Evolutionary conservation across 2,888 invertebrate genomes (phyloP).

Genomic region (Lamellibrachia satsuma): DNA sequence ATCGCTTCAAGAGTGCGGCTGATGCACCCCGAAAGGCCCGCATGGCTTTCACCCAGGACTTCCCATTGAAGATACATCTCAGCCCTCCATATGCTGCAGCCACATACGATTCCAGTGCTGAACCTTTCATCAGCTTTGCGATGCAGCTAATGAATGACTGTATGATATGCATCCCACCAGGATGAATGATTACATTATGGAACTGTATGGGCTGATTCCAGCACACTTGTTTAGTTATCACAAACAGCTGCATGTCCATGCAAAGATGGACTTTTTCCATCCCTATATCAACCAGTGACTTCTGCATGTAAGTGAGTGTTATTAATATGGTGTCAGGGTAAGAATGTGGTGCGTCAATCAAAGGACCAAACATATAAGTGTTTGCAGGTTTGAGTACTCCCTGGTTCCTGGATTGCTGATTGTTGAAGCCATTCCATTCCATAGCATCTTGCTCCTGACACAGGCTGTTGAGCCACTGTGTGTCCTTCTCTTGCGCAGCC

Average conservation of each 20-base stretch:
- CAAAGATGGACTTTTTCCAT: background rate
- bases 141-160: conserved; percentile 24
- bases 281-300: background rate
- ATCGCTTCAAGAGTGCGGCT: background rate
- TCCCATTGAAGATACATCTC: no score
- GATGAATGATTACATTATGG: background rate
- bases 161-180: background rate
- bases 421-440: conserved; percentile 25
- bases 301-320: conserved; percentile 23
- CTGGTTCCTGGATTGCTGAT: no score
- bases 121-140: no score
- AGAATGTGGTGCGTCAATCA: conserved; percentile 14
- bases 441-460: conserved; percentile 14
- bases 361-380: conserved; percentile 22
- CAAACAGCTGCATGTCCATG: conserved; percentile 28
- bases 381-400: conserved; percentile 1
- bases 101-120: no score
- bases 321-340: conserved; percentile 26
- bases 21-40: background rate
- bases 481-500: background rate
- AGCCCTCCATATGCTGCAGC: no score
- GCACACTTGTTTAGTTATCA: conserved; percentile 25
- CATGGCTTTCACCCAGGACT: background rate
- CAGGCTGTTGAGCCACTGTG: background rate
- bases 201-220: background rate